A percentile compares a stretch with the other conserved stretches of the same genome.
These are phyloP conservation scores for Centropus bengalensis DNA, from an alignment of 2,113 vertebrate genomes.

Conservation along the genomic window DNA sequence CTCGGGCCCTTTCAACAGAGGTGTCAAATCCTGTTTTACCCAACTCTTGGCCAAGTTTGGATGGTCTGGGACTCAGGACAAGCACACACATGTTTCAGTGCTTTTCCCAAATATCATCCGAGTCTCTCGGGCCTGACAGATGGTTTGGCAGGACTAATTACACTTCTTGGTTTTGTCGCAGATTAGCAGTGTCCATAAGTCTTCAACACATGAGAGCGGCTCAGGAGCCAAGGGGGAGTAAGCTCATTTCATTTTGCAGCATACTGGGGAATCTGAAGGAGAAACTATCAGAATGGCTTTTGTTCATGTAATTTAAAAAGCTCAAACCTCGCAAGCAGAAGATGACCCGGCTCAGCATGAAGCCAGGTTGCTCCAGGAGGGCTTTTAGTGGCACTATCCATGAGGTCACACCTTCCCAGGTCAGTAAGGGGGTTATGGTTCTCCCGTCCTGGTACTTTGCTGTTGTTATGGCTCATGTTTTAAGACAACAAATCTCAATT, in stretches of 20 bases:
- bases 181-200: not conserved
- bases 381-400: not conserved
- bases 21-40: not conserved
- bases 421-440: not conserved
- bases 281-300: not conserved
- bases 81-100: not conserved
- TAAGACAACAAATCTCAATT: not conserved
- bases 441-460: not conserved
- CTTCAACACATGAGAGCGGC: not conserved
- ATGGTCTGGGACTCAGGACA: slow-evolving; percentile 16
- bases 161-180: slow-evolving; percentile 25
- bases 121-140: slow-evolving; percentile 48
- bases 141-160: slow-evolving; percentile 51
- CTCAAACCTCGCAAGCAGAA: not conserved
- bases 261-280: not conserved
- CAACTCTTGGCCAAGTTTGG: slow-evolving; percentile 21
- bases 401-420: not conserved
- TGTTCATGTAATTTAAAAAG: not conserved
- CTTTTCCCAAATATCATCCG: slow-evolving; percentile 53
- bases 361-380: not conserved
- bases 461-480: not conserved
- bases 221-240: not conserved
- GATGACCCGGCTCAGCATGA: not conserved
- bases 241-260: not conserved
- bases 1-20: slow-evolving; percentile 6